A percentile compares a stretch with the other conserved stretches of the same genome.
These are phyloP conservation scores for Amphipoea lucens DNA, from an alignment of 2,888 invertebrate genomes.

Conservation along the genomic window DNA sequence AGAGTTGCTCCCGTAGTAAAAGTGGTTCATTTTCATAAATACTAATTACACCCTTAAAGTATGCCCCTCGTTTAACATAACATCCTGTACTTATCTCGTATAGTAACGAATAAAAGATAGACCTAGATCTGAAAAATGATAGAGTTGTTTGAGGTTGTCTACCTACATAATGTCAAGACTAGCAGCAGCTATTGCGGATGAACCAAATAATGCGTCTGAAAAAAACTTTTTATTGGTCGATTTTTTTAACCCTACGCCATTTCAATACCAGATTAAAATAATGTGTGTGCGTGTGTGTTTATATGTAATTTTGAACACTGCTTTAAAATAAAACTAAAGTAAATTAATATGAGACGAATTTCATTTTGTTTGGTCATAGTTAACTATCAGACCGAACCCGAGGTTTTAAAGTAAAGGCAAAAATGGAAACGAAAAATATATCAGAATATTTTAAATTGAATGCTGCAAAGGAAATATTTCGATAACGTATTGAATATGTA, in stretches of 20 bases:
- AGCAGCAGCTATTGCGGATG: neutral
- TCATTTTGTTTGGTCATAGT: neutral
- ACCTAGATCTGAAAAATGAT: neutral
- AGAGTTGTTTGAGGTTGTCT: neutral
- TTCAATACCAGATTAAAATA: neutral
- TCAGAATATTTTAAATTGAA: conserved; percentile 28
- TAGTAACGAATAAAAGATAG: neutral
- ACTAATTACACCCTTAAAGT: no score
- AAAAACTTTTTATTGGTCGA: neutral
- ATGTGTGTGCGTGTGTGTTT: neutral
- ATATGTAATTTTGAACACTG: neutral
- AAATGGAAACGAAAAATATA: conserved; percentile 19
- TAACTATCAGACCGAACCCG: neutral
- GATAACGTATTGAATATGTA: conserved; percentile 23
- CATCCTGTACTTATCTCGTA: no score
- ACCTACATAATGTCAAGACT: neutral
- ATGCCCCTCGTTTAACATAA: no score
- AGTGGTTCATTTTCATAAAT: no score
- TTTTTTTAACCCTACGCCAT: neutral
- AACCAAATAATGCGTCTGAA: neutral
- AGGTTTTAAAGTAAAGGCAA: conserved; percentile 11
- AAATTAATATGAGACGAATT: neutral
- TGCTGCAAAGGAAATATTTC: conserved; percentile 4
- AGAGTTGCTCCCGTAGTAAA: no score
- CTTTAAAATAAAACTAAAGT: neutral